These are phyloP conservation scores for Drosophila pegasa DNA, from an alignment of 2,888 invertebrate genomes.

Conservation along the genomic window DNA sequence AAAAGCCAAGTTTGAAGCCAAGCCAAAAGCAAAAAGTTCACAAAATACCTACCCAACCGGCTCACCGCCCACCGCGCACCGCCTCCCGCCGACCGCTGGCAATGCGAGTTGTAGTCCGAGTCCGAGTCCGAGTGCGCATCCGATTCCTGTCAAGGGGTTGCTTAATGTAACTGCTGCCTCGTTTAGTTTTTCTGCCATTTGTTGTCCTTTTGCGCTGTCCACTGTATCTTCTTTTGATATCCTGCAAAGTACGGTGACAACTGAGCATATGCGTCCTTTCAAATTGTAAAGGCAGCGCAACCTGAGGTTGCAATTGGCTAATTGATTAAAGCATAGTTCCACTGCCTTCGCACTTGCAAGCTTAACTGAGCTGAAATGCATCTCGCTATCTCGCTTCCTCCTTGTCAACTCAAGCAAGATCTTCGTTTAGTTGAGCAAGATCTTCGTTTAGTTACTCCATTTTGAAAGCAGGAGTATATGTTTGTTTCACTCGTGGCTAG, in stretches of 20 bases:
- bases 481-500: too few relatives aligned
- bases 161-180: conserved; percentile 46
- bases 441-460: neutral
- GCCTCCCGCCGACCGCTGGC: too few relatives aligned
- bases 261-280: conserved; percentile 16
- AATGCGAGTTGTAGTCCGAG: conserved; percentile 17
- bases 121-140: conserved; percentile 24
- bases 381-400: neutral
- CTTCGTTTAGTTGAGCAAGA: neutral
- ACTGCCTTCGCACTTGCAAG: neutral
- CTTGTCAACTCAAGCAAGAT: neutral
- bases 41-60: conserved; percentile 20
- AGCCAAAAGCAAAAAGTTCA: conserved; percentile 57
- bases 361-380: neutral
- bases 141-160: conserved; percentile 41
- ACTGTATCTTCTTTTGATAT: conserved; percentile 27
- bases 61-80: neutral
- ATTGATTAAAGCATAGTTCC: neutral
- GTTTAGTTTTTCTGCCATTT: conserved; percentile 22
- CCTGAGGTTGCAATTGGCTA: neutral
- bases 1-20: conserved; percentile 68
- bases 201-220: conserved; percentile 29
- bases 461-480: too few relatives aligned
- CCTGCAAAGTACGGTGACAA: neutral
- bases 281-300: neutral